Base-by-base conservation (phyloP, 2,888 invertebrate species). In the Lacanobia oleracea region DNA sequence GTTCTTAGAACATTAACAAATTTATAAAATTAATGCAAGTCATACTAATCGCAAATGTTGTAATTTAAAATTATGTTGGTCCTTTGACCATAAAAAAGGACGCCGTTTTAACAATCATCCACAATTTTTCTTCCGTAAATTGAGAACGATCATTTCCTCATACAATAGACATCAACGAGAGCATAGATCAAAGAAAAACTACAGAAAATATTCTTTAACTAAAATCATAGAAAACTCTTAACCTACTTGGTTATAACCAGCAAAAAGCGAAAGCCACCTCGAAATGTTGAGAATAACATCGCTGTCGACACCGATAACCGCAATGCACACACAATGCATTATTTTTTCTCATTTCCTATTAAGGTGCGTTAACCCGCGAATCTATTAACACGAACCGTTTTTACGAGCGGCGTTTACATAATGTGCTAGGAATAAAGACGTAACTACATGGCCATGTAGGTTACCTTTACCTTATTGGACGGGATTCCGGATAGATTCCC, bases 91-190 rank as follows among this genome's bases (percentile, higher is more conserved):
- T 54, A 2, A 33, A 45, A 61, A 77, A 43, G 4, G 2, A 18
- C 1, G 2, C 18, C 16, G 0, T 3, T 9, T 14, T 14, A 27
- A 14, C 12, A 40, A 21, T 27, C 3, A 5, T 45, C 18, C 10
- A 27, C 1, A 40, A 27, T 33, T 5, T 66, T 59, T 59, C n/a
- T 12, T 68, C 50, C 4, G 1, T 33, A 72, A 57, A 63, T 63
- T 50, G 14, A n/a, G 12, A 10, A 43, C 48, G 33, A n/a, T 2
- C 0, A 33, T 51, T 61, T 18, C 9, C 79, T 75, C 81, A 76
- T 90, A 87, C 85, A 88, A 88, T 88, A 90, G 91, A 91, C 86
- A 88, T 90, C 89, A 91, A 91, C 89, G 90, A 84, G 76, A 72
- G 72, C 67, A 45, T 48, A 63, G 66, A 43, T 51, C 27, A 16